Base-by-base conservation (phyloP, 2,888 invertebrate species). In the Metellina segmentata region DNA sequence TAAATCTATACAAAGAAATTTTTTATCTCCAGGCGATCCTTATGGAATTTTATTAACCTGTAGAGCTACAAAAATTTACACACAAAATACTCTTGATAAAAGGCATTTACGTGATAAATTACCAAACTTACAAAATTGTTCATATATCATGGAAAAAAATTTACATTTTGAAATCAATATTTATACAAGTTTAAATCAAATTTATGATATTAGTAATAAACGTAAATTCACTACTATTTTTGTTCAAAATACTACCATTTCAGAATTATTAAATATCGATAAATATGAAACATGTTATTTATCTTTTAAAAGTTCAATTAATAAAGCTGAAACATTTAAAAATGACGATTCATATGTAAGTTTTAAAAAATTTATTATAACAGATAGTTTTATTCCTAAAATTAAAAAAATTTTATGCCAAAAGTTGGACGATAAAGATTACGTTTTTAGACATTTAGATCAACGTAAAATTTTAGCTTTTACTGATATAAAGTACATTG, bases 211-310 rank as follows among this genome's bases (percentile, higher is more conserved):
- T 74, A 52, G 71, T 51, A 83, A 72, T 13, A 83, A 83, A 72
- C 51, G 83, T 19, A 83, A 83, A 72, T 83, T 83, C 20, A 72
- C 83, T n/a, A 83, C 83, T 52, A 72, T 83, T 11, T 83, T 83
- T 72, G 20, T 83, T 70, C 51, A 72, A 52, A 72, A 83, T 13
- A 1, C 20, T 19, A n/a, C 72, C 1, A 20, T 72, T 20, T 9
- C 49, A 52, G 52, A 83, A 20, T 51, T 83, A 19, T 83, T 83
- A 52, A 20, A 83, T 51, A 52, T 83, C 13, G 0, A 49, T 5
- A 72, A 19, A 52, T 9, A 83, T 8, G 83, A 74, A 72, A 51
- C 83, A 0, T 83, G 83, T 72, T 83, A 20, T 74, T 83, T 83
- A 72, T 52, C 83, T 0, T 51, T 72, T 0, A 51, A 78, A 8